Conservation (phyloP, 2,888 invertebrate genomes). For the Gnatocerus cornutus region DNA sequence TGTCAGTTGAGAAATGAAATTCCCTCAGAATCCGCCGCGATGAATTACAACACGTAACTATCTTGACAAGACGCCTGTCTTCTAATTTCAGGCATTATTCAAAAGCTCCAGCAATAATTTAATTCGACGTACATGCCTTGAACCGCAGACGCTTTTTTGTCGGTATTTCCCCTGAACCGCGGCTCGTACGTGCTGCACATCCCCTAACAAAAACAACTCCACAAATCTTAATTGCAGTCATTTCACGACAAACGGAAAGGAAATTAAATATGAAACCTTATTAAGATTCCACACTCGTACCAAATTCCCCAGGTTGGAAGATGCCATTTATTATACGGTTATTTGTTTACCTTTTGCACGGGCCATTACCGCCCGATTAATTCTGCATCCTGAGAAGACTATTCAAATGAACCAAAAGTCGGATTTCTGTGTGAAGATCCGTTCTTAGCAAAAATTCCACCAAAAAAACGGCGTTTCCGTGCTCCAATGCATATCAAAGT, state of each 20-base stretch:
- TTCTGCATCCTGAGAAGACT: constrained; percentile 9
- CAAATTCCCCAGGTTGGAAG: constrained; percentile 10
- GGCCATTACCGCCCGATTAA: constrained; percentile 13
- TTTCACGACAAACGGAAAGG: constrained; percentile 31
- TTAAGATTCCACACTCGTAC: constrained; percentile 19
- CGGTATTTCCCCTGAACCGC: constrained; percentile 8
- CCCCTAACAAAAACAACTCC: constrained; percentile 15
- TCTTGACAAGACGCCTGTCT: no score
- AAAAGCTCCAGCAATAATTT: neutral
- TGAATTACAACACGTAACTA: no score
- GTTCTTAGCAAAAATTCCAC: constrained; percentile 5
- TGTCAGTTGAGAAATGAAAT: no score
- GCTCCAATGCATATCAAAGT: constrained; percentile 19
- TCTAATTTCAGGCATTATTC: neutral
- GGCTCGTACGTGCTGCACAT: constrained; percentile 13
- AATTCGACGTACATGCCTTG: neutral
- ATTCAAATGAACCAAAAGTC: constrained; percentile 36
- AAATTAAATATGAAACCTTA: constrained; percentile 40
- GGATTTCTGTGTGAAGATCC: neutral
- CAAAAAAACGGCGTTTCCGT: constrained; percentile 7
- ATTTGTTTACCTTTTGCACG: constrained; percentile 32
- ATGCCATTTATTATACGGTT: constrained; percentile 28
- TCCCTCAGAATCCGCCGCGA: no score
- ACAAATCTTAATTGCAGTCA: constrained; percentile 32
- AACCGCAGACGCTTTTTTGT: neutral